phyloP scores from a whole-genome alignment of 2,113 vertebrate species.

The Chauna torquata region DNA sequence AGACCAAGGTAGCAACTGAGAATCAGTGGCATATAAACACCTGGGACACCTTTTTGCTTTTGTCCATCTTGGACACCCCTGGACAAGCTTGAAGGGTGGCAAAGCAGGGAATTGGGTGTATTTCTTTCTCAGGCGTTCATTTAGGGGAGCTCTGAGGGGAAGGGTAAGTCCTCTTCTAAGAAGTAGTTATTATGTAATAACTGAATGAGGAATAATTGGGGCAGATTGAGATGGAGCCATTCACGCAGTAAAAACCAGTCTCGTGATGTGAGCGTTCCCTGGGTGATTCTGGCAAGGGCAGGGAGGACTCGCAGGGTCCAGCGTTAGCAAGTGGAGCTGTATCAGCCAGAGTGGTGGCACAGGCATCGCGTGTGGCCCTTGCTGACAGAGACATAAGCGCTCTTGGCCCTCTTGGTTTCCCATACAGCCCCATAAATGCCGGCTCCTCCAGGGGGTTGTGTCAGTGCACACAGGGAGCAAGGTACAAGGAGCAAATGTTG shows the following conservation, averaged over 20 bases:
- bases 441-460: fast-evolving
- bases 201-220: not conserved
- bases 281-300: not conserved
- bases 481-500: not conserved
- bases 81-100: not conserved
- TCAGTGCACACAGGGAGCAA: not conserved
- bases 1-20: not conserved
- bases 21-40: not conserved
- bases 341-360: not conserved
- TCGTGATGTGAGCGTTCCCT: not conserved
- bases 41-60: not conserved
- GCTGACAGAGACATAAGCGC: not conserved
- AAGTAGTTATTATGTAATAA: not conserved
- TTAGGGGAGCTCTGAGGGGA: not conserved
- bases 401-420: not conserved
- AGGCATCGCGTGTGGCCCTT: fast-evolving
- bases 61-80: not conserved
- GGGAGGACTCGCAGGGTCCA: not conserved
- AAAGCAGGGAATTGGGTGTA: not conserved
- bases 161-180: not conserved
- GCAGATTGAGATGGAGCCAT: not conserved
- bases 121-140: not conserved
- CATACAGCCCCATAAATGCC: not conserved
- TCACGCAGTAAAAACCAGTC: not conserved
- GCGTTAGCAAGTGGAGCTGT: not conserved